Conservation (phyloP, 2,113 vertebrate genomes). For the Hemibagrus wyckioides region DNA sequence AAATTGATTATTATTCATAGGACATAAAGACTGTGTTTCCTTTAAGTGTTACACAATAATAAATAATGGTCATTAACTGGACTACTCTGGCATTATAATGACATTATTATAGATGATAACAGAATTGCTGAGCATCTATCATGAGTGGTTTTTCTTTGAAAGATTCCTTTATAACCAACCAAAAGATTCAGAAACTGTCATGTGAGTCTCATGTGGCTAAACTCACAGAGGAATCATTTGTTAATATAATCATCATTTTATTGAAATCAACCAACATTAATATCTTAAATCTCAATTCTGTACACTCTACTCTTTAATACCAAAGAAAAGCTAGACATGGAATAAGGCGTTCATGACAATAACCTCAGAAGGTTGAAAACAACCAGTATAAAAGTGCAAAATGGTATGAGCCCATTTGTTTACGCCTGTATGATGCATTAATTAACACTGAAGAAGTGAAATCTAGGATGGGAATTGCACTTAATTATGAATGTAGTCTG, state of each 20-base stretch:
- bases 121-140: neutral
- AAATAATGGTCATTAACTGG: neutral
- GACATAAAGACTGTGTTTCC: neutral
- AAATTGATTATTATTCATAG: neutral
- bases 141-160: neutral
- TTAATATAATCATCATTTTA: slow-evolving; percentile 35
- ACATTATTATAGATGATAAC: too few relatives aligned
- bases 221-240: neutral
- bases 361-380: neutral
- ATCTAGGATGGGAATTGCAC: neutral
- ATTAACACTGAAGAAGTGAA: neutral
- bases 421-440: neutral
- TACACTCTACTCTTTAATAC: slow-evolving; percentile 30
- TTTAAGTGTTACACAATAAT: neutral
- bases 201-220: neutral
- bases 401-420: neutral
- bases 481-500: neutral
- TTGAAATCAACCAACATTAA: slow-evolving; percentile 48
- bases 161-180: neutral
- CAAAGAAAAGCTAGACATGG: slow-evolving; percentile 19
- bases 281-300: slow-evolving; percentile 32
- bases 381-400: slow-evolving; percentile 29
- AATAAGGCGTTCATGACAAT: slow-evolving; percentile 10
- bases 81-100: neutral
- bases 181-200: neutral